Evolutionary conservation across 1,140 invertebrate species (phyloP).

Genomic region (Musca vetustissima): DNA sequence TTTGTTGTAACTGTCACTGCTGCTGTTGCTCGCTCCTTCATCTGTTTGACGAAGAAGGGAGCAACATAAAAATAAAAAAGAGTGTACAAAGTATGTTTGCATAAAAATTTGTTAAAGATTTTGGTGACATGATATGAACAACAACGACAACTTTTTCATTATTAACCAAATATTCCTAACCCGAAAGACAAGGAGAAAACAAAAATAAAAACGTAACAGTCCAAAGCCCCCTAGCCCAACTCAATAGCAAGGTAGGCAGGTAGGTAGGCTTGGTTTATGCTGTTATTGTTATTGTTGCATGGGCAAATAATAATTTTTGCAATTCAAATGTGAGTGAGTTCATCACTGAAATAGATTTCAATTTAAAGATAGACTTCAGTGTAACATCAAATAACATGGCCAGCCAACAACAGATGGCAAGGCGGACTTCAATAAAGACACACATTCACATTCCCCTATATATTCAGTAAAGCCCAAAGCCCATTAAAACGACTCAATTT

Average conservation of each 20-base stretch:
- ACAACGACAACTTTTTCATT: constrained; percentile 8
- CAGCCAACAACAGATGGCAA: neutral
- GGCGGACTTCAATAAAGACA: neutral
- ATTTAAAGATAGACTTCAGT: constrained; percentile 15
- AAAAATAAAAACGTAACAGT: no score
- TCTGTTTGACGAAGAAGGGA: neutral
- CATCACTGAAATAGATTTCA: constrained; percentile 21
- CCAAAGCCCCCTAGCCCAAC: no score
- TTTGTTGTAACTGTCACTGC: neutral
- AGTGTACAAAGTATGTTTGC: neutral
- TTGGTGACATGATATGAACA: constrained; percentile 22
- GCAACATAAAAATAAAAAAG: neutral
- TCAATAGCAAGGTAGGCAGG: no score
- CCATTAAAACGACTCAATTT: constrained; percentile 11
- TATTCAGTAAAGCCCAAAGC: neutral
- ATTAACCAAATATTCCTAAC: neutral
- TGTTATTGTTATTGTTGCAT: no score
- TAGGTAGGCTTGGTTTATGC: no score
- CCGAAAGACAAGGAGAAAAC: no score
- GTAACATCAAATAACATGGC: neutral
- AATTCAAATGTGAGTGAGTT: constrained; percentile 21
- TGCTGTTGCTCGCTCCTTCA: neutral
- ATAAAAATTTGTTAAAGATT: constrained; percentile 21
- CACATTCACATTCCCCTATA: neutral
- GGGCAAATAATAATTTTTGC: constrained; percentile 21